Evolutionary conservation across 1,140 invertebrate species (phyloP), one percentile per base, ranked within the genome.

Genomic region (Drosophila ananassae): DNA sequence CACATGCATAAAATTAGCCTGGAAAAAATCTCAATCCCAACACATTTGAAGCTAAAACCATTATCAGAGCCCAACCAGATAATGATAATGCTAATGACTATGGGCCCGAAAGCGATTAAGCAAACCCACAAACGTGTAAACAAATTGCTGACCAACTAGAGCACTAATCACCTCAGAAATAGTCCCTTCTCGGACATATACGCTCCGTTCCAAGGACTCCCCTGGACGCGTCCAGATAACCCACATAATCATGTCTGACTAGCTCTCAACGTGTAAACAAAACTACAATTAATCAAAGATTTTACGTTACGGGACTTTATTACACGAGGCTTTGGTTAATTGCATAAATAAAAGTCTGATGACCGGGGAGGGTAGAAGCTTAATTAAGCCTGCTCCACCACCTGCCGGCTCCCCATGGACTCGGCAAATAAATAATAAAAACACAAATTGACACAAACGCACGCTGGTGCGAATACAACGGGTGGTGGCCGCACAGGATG

Each of bases 261-360:
- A 39, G 55, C 44, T 79, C 62, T 73, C 64, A 72, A 50, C 83
- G 25, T 75, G 83, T 87, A 87, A 87, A 89, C 83, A 87, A 87
- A 87, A 87, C 83, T 87, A 83, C 83, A 87, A 87, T 87, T 87
- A 87, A 87, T 87, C 83, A 87, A 87, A 89, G 83, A 87, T 87
- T 89, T 89, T 69, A 77, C 75, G 75, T 68, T 57, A 71, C 62
- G 28, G 66, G 75, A 75, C 82, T 68, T 78, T 82, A 87, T 89
- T 89, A 87, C 83, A 87, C 75, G 72, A 69, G 67, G 83, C 79
- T 83, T 87, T 87, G 83, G 63, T 89, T 89, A 87, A 89, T 89
- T 89, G 82, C 82, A 87, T 83, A 87, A 89, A 82, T 89, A 87
- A 87, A 84, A 78, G 55, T 68, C 58, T 56, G 47, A 57, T 55